Evolutionary conservation across 2,113 vertebrate species (phyloP), one percentile per base, ranked within the genome.

Genomic region (Lasiurus borealis): DNA sequence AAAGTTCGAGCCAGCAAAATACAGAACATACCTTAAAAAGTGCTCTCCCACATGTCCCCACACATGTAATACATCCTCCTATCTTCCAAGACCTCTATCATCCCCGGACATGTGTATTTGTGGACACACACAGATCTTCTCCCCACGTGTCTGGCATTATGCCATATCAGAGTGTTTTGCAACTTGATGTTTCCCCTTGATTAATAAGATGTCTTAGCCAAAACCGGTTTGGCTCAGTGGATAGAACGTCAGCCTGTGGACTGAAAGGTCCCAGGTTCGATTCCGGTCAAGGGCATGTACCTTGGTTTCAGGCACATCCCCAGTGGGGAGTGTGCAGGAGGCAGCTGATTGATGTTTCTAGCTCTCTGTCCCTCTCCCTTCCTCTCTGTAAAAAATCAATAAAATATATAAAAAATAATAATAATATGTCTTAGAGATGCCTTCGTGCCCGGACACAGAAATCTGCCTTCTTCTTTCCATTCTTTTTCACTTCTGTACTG

Each of bases 1-100:
- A 96, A 94, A 88, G 19, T 81, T 85, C 48, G 78, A 34, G 62
- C 21, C 48, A 82, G 29, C 82, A 54, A 82, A 75, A 44, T 5
- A 36, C 23, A 83, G 34, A 88, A 25, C 71, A 81, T 40, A 46
- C 64, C n/a, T 72, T 91, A 25, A 82, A 80, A 90, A 82, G 71
- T 64, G 44, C 18, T 83, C 75, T 80, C 52, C 40, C 14, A 23
- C 29, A 10, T 66, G 13, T 93, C 29, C 8, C 54, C 64, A 7
- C 78, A 71, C n/a, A 31, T 46, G 29, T 25, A 7, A 21, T 46
- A 31, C 40, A 5, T 69, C 57, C 46, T 76, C 29, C 18, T 85
- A 13, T 62, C 25, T 31, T 57, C 82, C 31, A 80, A 92, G 50
- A 44, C 31, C 52, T 80, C 83, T 54, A 44, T 12, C 36, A 78